These are phyloP conservation scores for Dimorphilus gyrociliatus DNA, from an alignment of 2,888 invertebrate genomes.

Conservation along the genomic window DNA sequence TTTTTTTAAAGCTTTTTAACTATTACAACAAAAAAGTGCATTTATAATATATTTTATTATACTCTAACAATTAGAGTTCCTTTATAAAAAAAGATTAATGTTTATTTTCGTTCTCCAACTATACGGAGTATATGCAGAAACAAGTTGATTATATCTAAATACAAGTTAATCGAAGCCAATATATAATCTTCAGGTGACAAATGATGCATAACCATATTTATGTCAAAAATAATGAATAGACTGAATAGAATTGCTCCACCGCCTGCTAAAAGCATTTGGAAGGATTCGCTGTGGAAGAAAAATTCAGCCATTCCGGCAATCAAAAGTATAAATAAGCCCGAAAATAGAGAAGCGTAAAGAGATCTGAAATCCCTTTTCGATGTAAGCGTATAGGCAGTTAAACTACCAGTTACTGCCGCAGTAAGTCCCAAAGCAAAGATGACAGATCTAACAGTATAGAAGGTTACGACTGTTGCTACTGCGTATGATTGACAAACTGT, in stretches of 20 bases:
- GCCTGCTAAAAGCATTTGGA: constrained; percentile 55
- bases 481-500: too few relatives aligned
- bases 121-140: constrained; percentile 63
- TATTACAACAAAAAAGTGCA: too few relatives aligned
- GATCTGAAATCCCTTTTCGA: constrained; percentile 66
- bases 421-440: constrained; percentile 63
- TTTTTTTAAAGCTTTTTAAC: too few relatives aligned
- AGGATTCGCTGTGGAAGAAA: constrained; percentile 52
- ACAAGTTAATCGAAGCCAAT: constrained; percentile 64
- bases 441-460: constrained; percentile 57
- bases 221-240: constrained; percentile 66
- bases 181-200: constrained; percentile 74
- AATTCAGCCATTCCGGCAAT: too few relatives aligned
- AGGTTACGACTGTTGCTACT: too few relatives aligned
- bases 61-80: too few relatives aligned
- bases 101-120: too few relatives aligned
- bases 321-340: constrained; percentile 42
- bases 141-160: constrained; percentile 69
- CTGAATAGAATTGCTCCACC: constrained; percentile 56
- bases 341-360: constrained; percentile 54
- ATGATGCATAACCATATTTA: constrained; percentile 62
- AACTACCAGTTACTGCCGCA: constrained; percentile 52
- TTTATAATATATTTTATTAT: too few relatives aligned
- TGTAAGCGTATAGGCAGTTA: constrained; percentile 69
- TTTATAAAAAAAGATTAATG: too few relatives aligned